Conservation (phyloP, 2,888 invertebrate species). For the Eilema griseolum region DNA sequence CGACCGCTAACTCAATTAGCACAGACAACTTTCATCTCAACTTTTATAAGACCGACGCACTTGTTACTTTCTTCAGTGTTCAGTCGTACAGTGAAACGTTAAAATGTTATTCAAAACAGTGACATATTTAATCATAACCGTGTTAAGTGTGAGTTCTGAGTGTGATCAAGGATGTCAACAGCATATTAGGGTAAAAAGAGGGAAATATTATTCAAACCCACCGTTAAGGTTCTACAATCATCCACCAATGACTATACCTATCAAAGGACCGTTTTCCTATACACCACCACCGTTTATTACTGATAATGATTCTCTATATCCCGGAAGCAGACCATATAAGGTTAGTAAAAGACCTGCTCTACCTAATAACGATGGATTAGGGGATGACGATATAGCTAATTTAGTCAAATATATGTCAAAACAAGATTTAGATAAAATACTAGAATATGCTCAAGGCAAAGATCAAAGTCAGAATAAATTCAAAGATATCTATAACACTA, state of each 20-base stretch:
- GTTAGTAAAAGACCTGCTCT: constrained; percentile 66
- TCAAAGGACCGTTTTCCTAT: constrained; percentile 67
- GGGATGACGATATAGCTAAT: constrained; percentile 74
- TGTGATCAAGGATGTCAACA: constrained; percentile 52
- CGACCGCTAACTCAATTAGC: constrained; percentile 76
- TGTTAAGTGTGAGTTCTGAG: constrained; percentile 62
- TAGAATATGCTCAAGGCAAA: constrained; percentile 67
- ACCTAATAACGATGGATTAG: constrained; percentile 65
- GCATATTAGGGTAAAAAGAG: constrained; percentile 70
- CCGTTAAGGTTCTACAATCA: constrained; percentile 68
- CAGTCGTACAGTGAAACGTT: constrained; percentile 43
- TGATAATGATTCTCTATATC: constrained; percentile 56
- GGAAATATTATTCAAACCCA: constrained; percentile 70
- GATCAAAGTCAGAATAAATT: constrained; percentile 44
- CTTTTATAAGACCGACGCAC: constrained; percentile 73
- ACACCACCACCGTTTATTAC: constrained; percentile 70
- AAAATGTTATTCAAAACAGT: constrained; percentile 43
- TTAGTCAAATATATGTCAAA: constrained; percentile 75
- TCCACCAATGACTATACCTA: constrained; percentile 62
- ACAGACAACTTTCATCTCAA: constrained; percentile 71
- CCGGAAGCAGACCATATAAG: constrained; percentile 63
- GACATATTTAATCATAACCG: constrained; percentile 35
- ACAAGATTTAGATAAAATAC: constrained; percentile 75
- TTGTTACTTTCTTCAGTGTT: constrained; percentile 73
- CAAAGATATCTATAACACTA: constrained; percentile 35